A percentile compares a stretch with the other conserved stretches of the same genome.
Evolutionary conservation across 1,140 invertebrate genomes (phyloP).

Genomic region (Neuroterus valhalla): DNA sequence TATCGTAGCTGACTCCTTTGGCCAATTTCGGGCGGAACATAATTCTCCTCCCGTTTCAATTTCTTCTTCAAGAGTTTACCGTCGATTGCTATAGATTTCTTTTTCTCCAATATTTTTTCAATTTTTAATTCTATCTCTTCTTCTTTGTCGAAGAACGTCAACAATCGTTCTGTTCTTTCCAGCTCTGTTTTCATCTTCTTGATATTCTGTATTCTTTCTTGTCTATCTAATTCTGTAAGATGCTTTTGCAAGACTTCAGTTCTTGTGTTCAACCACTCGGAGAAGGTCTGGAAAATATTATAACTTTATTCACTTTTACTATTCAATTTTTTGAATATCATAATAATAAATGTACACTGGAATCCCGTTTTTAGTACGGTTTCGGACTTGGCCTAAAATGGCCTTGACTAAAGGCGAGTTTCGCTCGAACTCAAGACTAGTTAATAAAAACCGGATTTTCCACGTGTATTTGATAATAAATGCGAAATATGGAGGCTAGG

Average conservation of each 20-base stretch:
- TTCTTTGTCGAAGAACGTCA: slow-evolving; percentile 88
- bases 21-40: slow-evolving; percentile 80
- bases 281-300: slow-evolving; percentile 74
- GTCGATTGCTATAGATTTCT: slow-evolving; percentile 41
- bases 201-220: slow-evolving; percentile 77
- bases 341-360: slow-evolving; percentile 28
- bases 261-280: slow-evolving; percentile 77
- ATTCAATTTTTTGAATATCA: slow-evolving; percentile 30
- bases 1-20: neutral
- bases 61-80: neutral
- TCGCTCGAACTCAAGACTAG: no score
- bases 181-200: slow-evolving; percentile 78
- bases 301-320: neutral
- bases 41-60: slow-evolving; percentile 74
- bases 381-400: no score
- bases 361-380: no score
- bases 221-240: slow-evolving; percentile 74
- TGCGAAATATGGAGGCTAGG: no score
- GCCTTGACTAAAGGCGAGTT: no score
- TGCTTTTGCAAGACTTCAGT: slow-evolving; percentile 78
- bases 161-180: slow-evolving; percentile 78
- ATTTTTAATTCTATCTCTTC: slow-evolving; percentile 84
- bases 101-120: slow-evolving; percentile 74
- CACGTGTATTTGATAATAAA: no score
- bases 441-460: no score